A percentile compares a stretch with the other conserved stretches of the same genome.
Evolutionary conservation across 2,113 vertebrate genomes (phyloP).

Genomic region (Phocoena phocoena): DNA sequence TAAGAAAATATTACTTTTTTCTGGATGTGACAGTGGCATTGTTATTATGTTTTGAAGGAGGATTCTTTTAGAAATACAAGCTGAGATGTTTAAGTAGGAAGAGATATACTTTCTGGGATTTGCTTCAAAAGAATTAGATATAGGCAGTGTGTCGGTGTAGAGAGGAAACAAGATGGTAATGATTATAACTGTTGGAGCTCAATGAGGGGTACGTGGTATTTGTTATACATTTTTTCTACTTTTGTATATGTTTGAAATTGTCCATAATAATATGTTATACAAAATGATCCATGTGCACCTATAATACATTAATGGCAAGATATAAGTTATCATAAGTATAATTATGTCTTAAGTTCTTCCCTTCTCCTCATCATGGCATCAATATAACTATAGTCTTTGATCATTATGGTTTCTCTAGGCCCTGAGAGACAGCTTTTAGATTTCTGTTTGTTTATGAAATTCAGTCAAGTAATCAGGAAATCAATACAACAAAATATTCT

Average conservation of each 20-base stretch:
- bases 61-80: background rate
- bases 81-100: background rate
- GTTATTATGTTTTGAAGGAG: background rate
- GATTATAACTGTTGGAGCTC: background rate
- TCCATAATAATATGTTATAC: background rate
- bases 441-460: background rate
- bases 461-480: background rate
- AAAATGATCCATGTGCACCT: background rate
- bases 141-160: background rate
- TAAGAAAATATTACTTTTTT: background rate
- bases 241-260: background rate
- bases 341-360: background rate
- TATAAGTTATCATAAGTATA: background rate
- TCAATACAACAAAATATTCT: background rate
- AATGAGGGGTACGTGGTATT: background rate
- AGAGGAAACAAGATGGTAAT: background rate
- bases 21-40: background rate
- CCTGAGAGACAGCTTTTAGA: background rate
- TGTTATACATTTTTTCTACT: background rate
- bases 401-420: background rate
- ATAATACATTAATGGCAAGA: background rate
- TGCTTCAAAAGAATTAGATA: background rate
- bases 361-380: background rate
- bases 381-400: background rate
- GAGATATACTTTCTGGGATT: background rate